Conservation (phyloP, 2,888 invertebrate genomes). For the Drosophila koepferae region DNA sequence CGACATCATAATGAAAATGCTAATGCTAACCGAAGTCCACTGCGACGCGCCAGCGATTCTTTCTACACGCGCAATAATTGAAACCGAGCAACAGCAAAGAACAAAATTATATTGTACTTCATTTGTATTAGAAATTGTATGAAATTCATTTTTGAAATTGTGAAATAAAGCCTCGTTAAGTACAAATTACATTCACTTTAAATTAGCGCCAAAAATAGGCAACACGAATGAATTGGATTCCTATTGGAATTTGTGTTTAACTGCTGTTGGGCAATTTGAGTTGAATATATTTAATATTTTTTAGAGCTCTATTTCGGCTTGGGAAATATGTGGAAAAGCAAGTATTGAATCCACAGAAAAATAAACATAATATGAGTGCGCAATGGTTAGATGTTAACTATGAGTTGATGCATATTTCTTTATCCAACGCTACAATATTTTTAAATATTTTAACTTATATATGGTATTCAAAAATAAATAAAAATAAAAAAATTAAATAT, state of each 20-base stretch:
- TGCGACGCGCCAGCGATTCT: conserved; percentile 51
- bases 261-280: too few relatives aligned
- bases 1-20: conserved; percentile 19
- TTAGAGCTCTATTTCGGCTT: too few relatives aligned
- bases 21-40: conserved; percentile 49
- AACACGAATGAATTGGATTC: not conserved
- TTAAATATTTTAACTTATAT: too few relatives aligned
- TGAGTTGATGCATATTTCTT: too few relatives aligned
- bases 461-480: too few relatives aligned
- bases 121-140: not conserved
- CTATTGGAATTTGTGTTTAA: not conserved
- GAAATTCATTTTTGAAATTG: not conserved
- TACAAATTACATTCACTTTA: not conserved
- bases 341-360: too few relatives aligned
- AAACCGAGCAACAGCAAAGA: conserved; percentile 46
- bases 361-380: too few relatives aligned
- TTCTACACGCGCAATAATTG: conserved; percentile 78
- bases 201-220: conserved; percentile 1
- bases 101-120: not conserved
- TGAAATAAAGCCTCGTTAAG: not conserved
- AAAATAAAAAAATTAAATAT: too few relatives aligned
- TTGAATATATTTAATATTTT: too few relatives aligned
- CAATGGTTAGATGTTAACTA: too few relatives aligned
- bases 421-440: too few relatives aligned
- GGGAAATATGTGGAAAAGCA: too few relatives aligned